Evolutionary conservation across 2,797 vertebrate genomes (phyloP).

Genomic region (Anolis apletophallus): DNA sequence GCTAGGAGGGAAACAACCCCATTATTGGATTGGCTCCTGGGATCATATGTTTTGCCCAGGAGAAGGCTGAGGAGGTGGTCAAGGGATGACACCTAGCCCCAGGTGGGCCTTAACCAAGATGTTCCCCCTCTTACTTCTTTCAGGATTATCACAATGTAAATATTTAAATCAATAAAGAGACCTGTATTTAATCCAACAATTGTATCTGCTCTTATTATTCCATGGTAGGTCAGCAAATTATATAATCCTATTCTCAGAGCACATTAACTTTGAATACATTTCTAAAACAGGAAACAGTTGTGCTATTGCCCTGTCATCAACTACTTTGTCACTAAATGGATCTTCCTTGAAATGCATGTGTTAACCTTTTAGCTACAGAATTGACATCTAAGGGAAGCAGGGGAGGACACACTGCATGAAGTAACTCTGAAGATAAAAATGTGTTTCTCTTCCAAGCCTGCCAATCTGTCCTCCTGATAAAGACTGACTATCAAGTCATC

Average conservation of each 20-base stretch:
- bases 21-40: too few relatives aligned
- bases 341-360: neutral
- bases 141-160: too few relatives aligned
- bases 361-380: neutral
- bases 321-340: neutral
- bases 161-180: too few relatives aligned
- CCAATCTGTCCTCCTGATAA: constrained; percentile 14
- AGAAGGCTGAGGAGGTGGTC: too few relatives aligned
- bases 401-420: neutral
- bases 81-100: too few relatives aligned
- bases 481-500: constrained; percentile 46
- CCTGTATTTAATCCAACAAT: too few relatives aligned
- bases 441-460: constrained; percentile 7
- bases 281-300: neutral
- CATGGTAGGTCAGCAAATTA: neutral
- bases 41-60: too few relatives aligned
- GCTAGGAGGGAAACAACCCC: too few relatives aligned
- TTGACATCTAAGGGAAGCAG: neutral
- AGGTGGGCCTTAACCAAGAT: too few relatives aligned
- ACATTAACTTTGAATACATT: neutral
- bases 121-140: too few relatives aligned
- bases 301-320: neutral
- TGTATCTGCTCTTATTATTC: too few relatives aligned
- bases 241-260: neutral
- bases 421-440: neutral